Evolutionary conservation across 2,797 vertebrate genomes (phyloP).

Genomic region (Peromyscus melanophrys): DNA sequence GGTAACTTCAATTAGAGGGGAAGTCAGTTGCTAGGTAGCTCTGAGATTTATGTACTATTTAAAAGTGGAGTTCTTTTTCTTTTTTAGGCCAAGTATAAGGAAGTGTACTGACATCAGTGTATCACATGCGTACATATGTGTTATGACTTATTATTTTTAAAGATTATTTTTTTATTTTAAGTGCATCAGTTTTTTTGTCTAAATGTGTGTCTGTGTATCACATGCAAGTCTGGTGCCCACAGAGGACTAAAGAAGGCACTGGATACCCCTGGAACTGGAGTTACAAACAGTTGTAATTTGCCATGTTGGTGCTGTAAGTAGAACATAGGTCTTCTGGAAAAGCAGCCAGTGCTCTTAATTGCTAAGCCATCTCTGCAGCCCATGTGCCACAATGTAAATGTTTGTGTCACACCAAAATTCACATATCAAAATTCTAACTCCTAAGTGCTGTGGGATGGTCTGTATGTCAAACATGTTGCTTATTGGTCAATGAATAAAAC

Average conservation of each 20-base stretch:
- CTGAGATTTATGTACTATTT: conserved; percentile 38
- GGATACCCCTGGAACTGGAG: not conserved
- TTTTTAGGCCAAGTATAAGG: not conserved
- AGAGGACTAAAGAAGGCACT: not conserved
- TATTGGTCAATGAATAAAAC: too few species aligned
- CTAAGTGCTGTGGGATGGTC: too few species aligned
- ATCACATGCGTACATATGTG: not conserved
- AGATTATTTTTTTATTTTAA: not conserved
- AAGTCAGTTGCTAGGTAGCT: conserved; percentile 8
- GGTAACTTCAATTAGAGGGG: not conserved
- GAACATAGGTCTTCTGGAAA: not conserved
- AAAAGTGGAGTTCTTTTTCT: not conserved
- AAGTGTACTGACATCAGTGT: not conserved
- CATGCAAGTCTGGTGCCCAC: not conserved
- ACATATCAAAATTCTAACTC: not conserved
- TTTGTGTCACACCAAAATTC: not conserved
- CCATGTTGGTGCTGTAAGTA: not conserved
- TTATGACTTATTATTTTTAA: not conserved
- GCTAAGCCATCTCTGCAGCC: not conserved
- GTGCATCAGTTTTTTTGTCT: not conserved
- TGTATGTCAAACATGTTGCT: too few species aligned
- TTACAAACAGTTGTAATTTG: not conserved
- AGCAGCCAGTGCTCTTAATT: not conserved
- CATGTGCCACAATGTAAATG: not conserved
- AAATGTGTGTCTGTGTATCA: not conserved